phyloP scores from a whole-genome alignment of 30 jellyfish, hydroid and myxozoan species.

The Aurelia sp. region DNA sequence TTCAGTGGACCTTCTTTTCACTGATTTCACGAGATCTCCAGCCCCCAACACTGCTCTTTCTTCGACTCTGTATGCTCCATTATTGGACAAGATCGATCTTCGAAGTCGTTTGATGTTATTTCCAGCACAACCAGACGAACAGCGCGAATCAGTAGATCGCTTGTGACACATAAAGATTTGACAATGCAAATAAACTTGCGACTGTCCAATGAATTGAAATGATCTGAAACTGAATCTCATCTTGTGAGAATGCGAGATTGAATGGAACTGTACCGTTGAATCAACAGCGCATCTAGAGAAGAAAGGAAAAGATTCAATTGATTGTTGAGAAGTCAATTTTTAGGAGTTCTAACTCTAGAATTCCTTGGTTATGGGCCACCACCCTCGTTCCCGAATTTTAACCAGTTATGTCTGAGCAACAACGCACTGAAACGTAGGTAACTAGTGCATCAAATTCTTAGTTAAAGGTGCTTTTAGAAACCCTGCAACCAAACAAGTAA shows the following conservation, averaged over 20 bases:
- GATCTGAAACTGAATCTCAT: constrained; percentile 58
- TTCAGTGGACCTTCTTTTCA: not conserved
- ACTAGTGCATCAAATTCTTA: too few relatives aligned
- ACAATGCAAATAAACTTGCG: constrained; percentile 51
- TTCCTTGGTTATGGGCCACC: too few relatives aligned
- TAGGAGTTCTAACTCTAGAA: too few relatives aligned
- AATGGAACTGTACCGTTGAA: constrained; percentile 47
- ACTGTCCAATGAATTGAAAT: constrained; percentile 12
- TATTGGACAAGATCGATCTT: constrained; percentile 16
- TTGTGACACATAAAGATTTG: constrained; percentile 68
- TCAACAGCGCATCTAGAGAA: constrained; percentile 54
- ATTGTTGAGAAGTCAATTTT: too few relatives aligned
- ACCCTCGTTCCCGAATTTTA: too few relatives aligned
- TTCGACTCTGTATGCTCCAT: not conserved
- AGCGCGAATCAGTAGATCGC: constrained; percentile 61
- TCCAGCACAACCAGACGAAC: constrained; percentile 64
- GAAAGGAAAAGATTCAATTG: too few relatives aligned
- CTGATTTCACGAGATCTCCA: not conserved
- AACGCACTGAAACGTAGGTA: too few relatives aligned
- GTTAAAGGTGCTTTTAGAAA: too few relatives aligned
- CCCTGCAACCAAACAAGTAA: too few relatives aligned
- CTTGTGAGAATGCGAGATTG: constrained; percentile 4
- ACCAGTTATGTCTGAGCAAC: too few relatives aligned
- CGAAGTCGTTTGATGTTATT: constrained; percentile 39
- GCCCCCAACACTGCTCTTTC: not conserved